Conservation (phyloP, 1,140 invertebrate species). For the Drosophila albomicans region DNA sequence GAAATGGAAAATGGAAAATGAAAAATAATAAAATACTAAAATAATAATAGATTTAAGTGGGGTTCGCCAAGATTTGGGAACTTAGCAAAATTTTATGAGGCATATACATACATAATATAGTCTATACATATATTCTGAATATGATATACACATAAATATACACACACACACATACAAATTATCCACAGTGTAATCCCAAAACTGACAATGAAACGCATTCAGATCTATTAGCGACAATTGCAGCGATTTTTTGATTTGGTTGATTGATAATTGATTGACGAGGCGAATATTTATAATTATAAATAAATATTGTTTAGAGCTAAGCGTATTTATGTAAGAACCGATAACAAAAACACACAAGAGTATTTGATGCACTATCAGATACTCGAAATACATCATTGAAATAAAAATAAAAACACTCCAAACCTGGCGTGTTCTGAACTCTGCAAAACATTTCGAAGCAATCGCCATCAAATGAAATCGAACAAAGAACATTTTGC, state of each 20-base stretch:
- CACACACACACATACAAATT: neutral
- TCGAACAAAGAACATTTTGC: neutral
- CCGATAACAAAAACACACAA: neutral
- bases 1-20: constrained; percentile 5
- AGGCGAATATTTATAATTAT: constrained; percentile 4
- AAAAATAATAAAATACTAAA: constrained; percentile 9
- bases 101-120: constrained; percentile 19
- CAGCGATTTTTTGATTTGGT: constrained; percentile 4
- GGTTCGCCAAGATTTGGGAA: constrained; percentile 36
- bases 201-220: constrained; percentile 32
- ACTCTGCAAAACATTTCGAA: neutral
- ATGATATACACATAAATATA: constrained; percentile 13
- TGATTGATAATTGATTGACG: neutral
- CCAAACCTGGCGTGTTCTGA: neutral
- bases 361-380: neutral
- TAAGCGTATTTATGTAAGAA: constrained; percentile 29
- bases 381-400: neutral
- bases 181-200: constrained; percentile 12
- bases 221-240: constrained; percentile 23
- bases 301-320: constrained; percentile 25
- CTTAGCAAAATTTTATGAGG: constrained; percentile 64
- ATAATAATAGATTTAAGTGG: constrained; percentile 54
- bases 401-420: neutral
- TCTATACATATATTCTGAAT: constrained; percentile 5
- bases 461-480: neutral